Base-by-base conservation (phyloP, 2,113 vertebrate genomes). In the Platichthys flesus region DNA sequence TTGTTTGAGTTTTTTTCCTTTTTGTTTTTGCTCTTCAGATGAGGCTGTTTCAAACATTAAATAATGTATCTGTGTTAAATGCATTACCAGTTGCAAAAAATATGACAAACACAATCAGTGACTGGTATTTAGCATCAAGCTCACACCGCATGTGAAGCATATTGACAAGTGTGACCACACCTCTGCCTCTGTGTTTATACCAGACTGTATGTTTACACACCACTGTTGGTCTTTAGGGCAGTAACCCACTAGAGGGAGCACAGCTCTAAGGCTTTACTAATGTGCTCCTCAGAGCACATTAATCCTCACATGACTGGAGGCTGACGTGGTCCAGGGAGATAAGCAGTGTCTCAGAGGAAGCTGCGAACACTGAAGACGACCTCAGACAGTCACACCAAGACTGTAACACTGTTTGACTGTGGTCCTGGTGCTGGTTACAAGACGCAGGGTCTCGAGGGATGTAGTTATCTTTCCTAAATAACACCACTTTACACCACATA, bases 181-280 rank as follows among this genome's bases (percentile, higher is more conserved):
- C 66, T 59, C 67, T 60, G 52, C 62, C 40, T 13, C 4, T 67
- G 60, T 56, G 49, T 71, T 74, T 47, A 14, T 18, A 7, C 47
- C 47, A 42, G 40, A 42, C 40, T 42, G 40, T 10, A 42, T 42
- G 40, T 42, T 42, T 42, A 13, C 67, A 31, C 60, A 42, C 15
- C 10, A 66, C 47, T 51, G 47, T 18, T 57, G 5, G 70, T 69
- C 81, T 83, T 67, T n/a, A 74, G 76, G 66, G 71, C 51, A 40
- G 26, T 8, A 31, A 71, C 72, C 92, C 92, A 93, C 92, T 87
- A 94, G 93, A 87, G 92, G 92, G 93, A 76, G 91, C 86, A 85
- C 79, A 66, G 70, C 72, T 86, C 85, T 76, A 77, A 76, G 83
- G 55, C 83, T 79, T 67, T 1, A 6, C 42, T 54, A n/a, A 24